These are phyloP conservation scores for Leucoraja erinaceus DNA, from an alignment of 2,113 vertebrate species.

Conservation along the genomic window DNA sequence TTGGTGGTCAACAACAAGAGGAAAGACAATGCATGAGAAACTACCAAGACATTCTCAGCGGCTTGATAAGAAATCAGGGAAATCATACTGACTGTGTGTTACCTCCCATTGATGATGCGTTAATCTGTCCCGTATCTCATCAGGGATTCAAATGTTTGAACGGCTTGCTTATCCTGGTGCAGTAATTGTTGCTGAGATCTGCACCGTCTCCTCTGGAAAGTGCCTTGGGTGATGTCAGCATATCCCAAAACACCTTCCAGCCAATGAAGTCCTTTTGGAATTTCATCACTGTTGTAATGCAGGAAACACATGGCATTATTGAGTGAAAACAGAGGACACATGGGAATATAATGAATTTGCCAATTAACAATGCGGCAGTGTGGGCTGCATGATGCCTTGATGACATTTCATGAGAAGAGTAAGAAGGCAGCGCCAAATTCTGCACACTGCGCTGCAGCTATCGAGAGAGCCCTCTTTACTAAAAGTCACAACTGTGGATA, in stretches of 20 bases:
- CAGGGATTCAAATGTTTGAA: background rate
- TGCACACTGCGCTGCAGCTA: background rate
- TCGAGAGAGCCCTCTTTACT: background rate
- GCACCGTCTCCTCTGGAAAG: background rate
- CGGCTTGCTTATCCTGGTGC: background rate
- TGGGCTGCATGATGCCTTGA: background rate
- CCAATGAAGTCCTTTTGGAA: background rate
- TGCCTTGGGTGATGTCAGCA: background rate
- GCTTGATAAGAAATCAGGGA: background rate
- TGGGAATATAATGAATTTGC: background rate
- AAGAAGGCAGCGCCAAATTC: background rate
- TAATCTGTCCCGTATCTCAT: background rate
- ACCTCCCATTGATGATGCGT: background rate
- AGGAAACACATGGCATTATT: background rate
- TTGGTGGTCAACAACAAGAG: background rate
- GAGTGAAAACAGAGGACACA: background rate
- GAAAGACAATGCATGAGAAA: background rate
- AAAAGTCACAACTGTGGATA: background rate
- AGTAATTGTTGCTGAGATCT: too few species aligned
- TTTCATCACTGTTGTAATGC: background rate
- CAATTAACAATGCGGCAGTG: background rate
- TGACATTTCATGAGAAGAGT: background rate
- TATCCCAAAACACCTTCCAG: background rate
- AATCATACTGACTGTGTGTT: too few species aligned
- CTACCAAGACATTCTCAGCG: background rate